phyloP scores from a whole-genome alignment of 1,140 invertebrate genomes.

The Drosophila pallidifrons region DNA sequence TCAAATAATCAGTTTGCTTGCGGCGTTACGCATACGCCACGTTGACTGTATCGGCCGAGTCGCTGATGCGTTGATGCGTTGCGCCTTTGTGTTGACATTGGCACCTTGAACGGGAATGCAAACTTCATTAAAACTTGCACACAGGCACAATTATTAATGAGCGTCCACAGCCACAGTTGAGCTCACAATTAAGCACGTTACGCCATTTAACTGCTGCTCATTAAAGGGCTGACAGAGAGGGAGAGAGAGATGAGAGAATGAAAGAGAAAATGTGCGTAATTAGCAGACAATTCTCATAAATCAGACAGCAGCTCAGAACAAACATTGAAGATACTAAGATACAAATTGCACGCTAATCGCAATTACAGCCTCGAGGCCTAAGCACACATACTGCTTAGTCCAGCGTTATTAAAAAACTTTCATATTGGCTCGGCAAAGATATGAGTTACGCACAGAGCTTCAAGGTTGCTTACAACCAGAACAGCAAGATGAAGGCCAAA shows the following conservation, averaged over 20 bases:
- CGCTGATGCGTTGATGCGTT: slow-evolving; percentile 23
- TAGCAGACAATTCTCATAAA: slow-evolving; percentile 71
- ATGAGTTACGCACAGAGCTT: neutral
- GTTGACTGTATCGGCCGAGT: slow-evolving; percentile 3
- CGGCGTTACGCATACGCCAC: slow-evolving; percentile 47
- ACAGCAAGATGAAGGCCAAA: slow-evolving; percentile 30
- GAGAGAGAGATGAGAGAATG: neutral
- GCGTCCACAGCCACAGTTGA: slow-evolving; percentile 65
- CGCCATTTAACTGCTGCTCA: slow-evolving; percentile 69
- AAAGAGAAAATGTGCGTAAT: slow-evolving; percentile 49
- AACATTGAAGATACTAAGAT: slow-evolving; percentile 54
- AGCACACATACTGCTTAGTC: neutral
- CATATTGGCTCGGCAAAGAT: slow-evolving; percentile 17
- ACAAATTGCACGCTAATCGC: slow-evolving; percentile 59
- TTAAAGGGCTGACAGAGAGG: slow-evolving; percentile 46
- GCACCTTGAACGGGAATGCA: slow-evolving; percentile 53
- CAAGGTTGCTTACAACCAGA: slow-evolving; percentile 17
- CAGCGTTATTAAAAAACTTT: slow-evolving; percentile 53
- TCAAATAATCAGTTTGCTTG: slow-evolving; percentile 27
- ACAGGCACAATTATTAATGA: slow-evolving; percentile 69
- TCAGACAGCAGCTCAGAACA: slow-evolving; percentile 44
- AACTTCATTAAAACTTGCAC: slow-evolving; percentile 79
- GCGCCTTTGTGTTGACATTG: slow-evolving; percentile 41
- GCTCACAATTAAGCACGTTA: slow-evolving; percentile 75
- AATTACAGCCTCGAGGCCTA: slow-evolving; percentile 37